phyloP scores from a whole-genome alignment of 2,113 vertebrate species.

The Centrocercus urophasianus region DNA sequence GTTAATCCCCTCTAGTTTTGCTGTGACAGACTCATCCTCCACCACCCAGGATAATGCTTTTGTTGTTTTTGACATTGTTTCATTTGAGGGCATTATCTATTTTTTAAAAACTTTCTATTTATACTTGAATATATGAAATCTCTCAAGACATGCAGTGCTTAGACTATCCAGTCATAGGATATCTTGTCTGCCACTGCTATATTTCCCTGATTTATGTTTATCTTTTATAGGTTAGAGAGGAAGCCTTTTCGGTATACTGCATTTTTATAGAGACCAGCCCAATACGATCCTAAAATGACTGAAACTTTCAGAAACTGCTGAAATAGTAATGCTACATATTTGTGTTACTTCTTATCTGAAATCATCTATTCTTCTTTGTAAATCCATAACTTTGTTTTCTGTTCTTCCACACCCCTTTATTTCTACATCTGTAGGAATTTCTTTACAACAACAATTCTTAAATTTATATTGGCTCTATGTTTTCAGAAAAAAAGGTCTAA shows the following conservation, averaged over 20 bases:
- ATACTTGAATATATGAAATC: neutral
- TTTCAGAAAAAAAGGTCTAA: neutral
- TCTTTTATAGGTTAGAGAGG: neutral
- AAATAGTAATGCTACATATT: neutral
- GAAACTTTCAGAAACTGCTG: neutral
- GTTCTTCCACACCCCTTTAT: neutral
- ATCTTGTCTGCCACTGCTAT: neutral
- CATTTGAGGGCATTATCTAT: neutral
- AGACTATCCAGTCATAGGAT: neutral
- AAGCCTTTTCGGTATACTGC: neutral
- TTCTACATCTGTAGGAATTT: neutral
- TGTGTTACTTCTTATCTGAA: neutral
- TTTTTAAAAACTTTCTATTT: neutral
- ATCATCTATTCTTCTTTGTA: neutral
- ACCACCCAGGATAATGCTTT: neutral
- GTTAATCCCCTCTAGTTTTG: neutral
- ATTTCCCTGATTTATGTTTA: neutral
- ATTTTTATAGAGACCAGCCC: neutral
- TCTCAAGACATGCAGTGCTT: neutral
- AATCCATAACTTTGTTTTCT: neutral
- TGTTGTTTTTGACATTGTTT: neutral
- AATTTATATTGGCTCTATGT: neutral
- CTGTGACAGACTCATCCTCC: neutral
- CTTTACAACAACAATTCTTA: neutral
- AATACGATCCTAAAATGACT: rapidly evolving